Base-by-base conservation (phyloP, 2,888 invertebrate species). In the Hyppa rectilinea region DNA sequence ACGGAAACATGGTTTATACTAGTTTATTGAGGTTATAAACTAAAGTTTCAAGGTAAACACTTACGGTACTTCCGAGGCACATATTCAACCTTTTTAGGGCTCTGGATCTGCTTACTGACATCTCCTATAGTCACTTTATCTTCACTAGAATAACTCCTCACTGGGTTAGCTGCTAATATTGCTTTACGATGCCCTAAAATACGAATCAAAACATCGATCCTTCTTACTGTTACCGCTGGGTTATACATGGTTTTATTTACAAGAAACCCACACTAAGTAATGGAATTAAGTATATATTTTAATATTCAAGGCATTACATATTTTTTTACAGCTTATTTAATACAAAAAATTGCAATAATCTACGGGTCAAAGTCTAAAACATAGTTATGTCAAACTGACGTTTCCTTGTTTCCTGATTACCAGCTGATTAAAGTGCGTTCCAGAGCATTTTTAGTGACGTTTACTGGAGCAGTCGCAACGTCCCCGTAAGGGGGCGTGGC, bases 51-150 rank as follows among this genome's bases (percentile, higher is more conserved):
- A 75, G 62, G 66, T 67, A 52, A 66, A 75, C 64, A 96, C 97
- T 97, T 96, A 98, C 98, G 95, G 90, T 98, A 98, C 86, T 97
- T 97, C 85, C 96, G 95, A 12, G 99, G 99, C n/a, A 99, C 98
- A 90, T 98, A 97, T 95, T 98, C 98, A 4, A 97, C 97, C 89
- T 97, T 96, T 85, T 97, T 97, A 0, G 98, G 97, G 56, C 92
- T 88, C 71, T 87, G 87, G 17, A 96, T 87, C 49, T 96, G 96
- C 90, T 97, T 98, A 45, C 96, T 96, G 79, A 98, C 97, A 93
- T 97, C 97, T 82, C 97, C 98, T 84, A 98, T 98, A 47, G 97
- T 97, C 58, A 98, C 97, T 90, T 95, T 96, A 82, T 96, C 96
- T 70, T 94, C 92, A 75, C 94, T 94, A 58, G 96, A 92, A 83